Evolutionary conservation across 2,113 vertebrate species (phyloP).

Genomic region (Bombycilla garrulus): DNA sequence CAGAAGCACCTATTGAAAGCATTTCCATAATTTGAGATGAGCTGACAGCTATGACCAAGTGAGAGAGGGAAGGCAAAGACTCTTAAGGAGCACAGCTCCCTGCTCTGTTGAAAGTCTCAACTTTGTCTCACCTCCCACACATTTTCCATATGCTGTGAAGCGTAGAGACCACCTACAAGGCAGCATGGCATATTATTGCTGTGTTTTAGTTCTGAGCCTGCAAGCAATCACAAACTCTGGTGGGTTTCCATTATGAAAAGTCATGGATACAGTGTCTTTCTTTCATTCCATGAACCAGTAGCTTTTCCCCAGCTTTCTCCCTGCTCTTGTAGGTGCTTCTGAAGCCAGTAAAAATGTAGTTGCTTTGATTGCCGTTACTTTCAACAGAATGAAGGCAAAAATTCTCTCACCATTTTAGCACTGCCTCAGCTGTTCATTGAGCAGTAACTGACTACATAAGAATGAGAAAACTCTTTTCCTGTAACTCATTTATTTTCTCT

Average conservation of each 20-base stretch:
- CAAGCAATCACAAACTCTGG: not conserved
- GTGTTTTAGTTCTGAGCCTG: not conserved
- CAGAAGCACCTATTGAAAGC: not conserved
- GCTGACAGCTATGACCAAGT: not conserved
- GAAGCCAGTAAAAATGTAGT: not conserved
- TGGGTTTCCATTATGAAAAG: not conserved
- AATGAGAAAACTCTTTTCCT: not conserved
- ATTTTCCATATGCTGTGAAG: not conserved
- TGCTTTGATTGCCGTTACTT: not conserved
- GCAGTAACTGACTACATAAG: not conserved
- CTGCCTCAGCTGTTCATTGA: not conserved
- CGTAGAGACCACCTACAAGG: not conserved
- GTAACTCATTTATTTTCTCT: not conserved
- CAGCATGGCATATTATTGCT: rapidly evolving
- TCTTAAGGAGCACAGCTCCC: not conserved
- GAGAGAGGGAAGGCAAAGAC: not conserved
- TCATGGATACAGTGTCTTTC: not conserved
- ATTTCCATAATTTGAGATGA: not conserved
- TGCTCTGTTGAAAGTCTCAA: not conserved
- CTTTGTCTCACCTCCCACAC: not conserved
- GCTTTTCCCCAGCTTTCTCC: not conserved
- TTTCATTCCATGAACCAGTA: not conserved
- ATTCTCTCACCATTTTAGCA: not conserved
- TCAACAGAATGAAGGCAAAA: not conserved
- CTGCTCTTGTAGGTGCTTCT: not conserved